These are phyloP conservation scores for Argyresthia albistria DNA, from an alignment of 2,888 invertebrate species.

Conservation along the genomic window DNA sequence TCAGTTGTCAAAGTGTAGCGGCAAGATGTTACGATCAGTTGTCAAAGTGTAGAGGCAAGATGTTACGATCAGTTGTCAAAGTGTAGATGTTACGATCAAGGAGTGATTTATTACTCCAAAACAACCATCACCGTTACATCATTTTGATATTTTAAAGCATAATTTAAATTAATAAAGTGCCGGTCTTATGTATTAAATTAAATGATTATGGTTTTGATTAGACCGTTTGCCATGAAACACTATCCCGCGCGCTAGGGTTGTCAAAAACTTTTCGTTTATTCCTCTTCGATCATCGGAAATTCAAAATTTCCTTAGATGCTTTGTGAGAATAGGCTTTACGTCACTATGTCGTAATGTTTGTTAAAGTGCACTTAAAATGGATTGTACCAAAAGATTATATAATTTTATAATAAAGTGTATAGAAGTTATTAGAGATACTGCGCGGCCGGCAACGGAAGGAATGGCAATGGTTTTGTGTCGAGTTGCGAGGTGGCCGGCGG, in stretches of 20 bases:
- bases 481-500: slow-evolving; percentile 42
- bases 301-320: slow-evolving; percentile 46
- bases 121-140: neutral
- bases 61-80: too few relatives aligned
- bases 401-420: slow-evolving; percentile 67
- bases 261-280: neutral
- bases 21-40: too few relatives aligned
- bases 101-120: neutral
- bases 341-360: slow-evolving; percentile 47
- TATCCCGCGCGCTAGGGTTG: neutral
- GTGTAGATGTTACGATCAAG: too few relatives aligned
- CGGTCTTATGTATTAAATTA: neutral
- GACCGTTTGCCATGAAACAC: neutral
- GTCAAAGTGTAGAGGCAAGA: too few relatives aligned
- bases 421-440: slow-evolving; percentile 35
- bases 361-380: slow-evolving; percentile 66
- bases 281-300: slow-evolving; percentile 31
- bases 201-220: too few relatives aligned
- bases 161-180: neutral
- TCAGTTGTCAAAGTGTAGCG: too few relatives aligned
- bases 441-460: slow-evolving; percentile 38
- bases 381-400: slow-evolving; percentile 70
- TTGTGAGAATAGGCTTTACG: slow-evolving; percentile 42
- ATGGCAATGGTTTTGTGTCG: slow-evolving; percentile 55
- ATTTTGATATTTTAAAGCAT: neutral